Evolutionary conservation across 2,888 invertebrate genomes (phyloP).

Genomic region (Spodoptera picta): DNA sequence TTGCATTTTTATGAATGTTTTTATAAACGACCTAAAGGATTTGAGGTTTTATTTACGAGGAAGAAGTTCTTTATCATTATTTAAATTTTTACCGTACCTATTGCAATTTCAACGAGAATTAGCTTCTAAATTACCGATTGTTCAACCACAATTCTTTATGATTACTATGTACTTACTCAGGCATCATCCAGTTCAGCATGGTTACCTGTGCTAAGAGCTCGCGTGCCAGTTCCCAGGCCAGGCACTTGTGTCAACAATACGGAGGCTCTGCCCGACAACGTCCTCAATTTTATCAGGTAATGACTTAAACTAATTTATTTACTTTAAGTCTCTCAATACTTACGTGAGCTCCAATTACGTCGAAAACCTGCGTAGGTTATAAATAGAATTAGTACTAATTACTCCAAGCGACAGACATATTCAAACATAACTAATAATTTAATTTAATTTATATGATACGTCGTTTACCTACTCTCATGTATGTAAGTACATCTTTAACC

Average conservation of each 20-base stretch:
- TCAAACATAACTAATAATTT: slow-evolving; percentile 18
- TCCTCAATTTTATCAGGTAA: slow-evolving; percentile 91
- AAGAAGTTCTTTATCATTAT: too few relatives aligned
- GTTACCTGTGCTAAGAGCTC: slow-evolving; percentile 90
- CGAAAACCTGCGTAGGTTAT: not conserved
- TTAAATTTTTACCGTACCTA: too few relatives aligned
- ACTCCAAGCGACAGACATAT: slow-evolving; percentile 10
- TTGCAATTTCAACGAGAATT: too few relatives aligned
- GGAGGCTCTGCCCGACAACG: slow-evolving; percentile 89
- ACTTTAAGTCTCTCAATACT: too few relatives aligned
- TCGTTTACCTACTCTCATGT: slow-evolving; percentile 14
- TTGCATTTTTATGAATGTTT: too few relatives aligned
- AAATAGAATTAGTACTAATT: slow-evolving; percentile 1
- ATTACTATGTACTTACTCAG: slow-evolving; percentile 62
- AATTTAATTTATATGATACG: slow-evolving; percentile 14
- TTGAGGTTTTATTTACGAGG: too few relatives aligned
- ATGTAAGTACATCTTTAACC: slow-evolving; percentile 19
- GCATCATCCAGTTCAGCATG: slow-evolving; percentile 91
- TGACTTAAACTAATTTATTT: not conserved
- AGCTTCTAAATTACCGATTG: too few relatives aligned
- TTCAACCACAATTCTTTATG: not conserved
- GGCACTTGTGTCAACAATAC: slow-evolving; percentile 91
- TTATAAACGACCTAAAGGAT: too few relatives aligned
- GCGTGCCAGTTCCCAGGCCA: slow-evolving; percentile 90
- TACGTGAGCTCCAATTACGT: too few relatives aligned